Conservation (phyloP, 2,113 vertebrate genomes). For the Lampris megalopsis region DNA sequence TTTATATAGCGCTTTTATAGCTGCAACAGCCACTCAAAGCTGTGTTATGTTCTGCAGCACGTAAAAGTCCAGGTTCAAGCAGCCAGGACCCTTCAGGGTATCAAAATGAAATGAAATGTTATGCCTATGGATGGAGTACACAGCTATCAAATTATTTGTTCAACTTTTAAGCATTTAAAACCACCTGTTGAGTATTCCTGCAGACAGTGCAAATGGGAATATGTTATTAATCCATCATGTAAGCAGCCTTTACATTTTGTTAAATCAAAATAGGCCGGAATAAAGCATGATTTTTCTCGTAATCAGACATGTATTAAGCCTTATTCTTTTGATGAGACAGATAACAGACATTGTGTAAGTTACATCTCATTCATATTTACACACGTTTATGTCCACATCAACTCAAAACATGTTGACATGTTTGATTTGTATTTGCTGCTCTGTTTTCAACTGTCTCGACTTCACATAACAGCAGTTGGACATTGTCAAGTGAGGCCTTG, state of each 20-base stretch:
- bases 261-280: constrained; percentile 71
- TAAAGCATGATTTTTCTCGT: constrained; percentile 78
- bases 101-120: constrained; percentile 49
- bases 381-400: not conserved
- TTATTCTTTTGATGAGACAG: constrained; percentile 33
- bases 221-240: constrained; percentile 71
- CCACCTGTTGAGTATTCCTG: constrained; percentile 66
- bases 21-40: too few species aligned
- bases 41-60: constrained; percentile 32
- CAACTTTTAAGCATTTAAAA: constrained; percentile 28
- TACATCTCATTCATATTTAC: not conserved
- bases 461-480: too few species aligned
- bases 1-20: too few species aligned
- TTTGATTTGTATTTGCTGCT: not conserved
- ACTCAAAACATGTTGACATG: too few species aligned
- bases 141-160: constrained; percentile 60
- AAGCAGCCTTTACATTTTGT: constrained; percentile 71
- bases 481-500: too few species aligned
- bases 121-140: constrained; percentile 60
- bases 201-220: constrained; percentile 61
- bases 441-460: too few species aligned
- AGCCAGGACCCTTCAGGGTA: constrained; percentile 39
- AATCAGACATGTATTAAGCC: constrained; percentile 38
- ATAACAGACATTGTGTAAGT: not conserved
- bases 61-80: constrained; percentile 20